Evolutionary conservation across 2,797 vertebrate genomes (phyloP).

Genomic region (Vultur gryphus): DNA sequence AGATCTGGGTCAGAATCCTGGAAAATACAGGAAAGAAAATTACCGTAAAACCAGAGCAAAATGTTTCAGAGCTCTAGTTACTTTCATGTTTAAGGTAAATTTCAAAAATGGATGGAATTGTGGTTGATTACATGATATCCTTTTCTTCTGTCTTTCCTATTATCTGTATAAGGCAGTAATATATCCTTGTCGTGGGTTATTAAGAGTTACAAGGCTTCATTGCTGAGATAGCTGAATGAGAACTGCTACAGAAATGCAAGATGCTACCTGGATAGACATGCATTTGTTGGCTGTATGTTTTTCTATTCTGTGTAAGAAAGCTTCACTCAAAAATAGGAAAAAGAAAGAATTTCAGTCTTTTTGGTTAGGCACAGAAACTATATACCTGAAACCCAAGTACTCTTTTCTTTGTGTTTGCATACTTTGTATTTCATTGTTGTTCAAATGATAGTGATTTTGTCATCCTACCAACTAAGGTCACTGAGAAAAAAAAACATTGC

Average conservation of each 20-base stretch:
- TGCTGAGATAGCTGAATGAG: background rate
- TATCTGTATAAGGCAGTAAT: background rate
- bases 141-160: background rate
- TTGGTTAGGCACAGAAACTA: background rate
- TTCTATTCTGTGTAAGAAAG: background rate
- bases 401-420: background rate
- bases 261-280: background rate
- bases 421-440: background rate
- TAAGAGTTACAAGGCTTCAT: background rate
- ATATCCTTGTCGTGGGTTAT: background rate
- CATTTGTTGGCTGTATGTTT: background rate
- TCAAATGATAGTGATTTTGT: background rate
- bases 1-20: background rate
- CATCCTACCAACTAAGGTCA: background rate
- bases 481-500: background rate
- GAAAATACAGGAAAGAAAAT: background rate
- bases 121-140: background rate
- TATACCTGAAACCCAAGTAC: background rate
- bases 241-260: background rate
- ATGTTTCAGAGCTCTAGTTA: background rate
- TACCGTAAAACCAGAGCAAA: background rate
- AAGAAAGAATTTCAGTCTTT: background rate
- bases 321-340: background rate
- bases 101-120: background rate
- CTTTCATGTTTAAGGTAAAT: background rate